A percentile compares a stretch with the other conserved stretches of the same genome.
Conservation (phyloP, 2,797 vertebrate genomes). For the Gallirallus australis region DNA sequence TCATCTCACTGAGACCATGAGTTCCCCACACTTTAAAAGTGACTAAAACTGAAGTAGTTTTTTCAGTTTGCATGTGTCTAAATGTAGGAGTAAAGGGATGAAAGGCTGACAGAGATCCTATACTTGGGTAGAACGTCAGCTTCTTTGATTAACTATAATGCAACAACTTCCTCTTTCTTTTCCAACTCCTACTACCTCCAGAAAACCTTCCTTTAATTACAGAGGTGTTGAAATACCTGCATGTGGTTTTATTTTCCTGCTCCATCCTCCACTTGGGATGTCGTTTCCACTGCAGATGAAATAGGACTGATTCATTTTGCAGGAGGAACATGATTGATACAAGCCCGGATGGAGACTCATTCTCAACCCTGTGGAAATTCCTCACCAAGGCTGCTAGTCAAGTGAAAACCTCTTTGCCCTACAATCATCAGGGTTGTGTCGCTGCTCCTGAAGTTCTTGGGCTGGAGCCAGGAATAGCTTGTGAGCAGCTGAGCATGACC, state of each 20-base stretch:
- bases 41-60: not conserved
- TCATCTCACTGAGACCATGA: not conserved
- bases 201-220: not conserved
- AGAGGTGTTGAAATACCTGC: not conserved
- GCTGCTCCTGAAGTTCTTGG: not conserved
- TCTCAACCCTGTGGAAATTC: constrained; percentile 31
- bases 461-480: not conserved
- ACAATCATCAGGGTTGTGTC: not conserved
- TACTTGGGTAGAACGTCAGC: not conserved
- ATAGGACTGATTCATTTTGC: constrained; percentile 29
- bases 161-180: not conserved
- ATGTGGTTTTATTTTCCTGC: not conserved
- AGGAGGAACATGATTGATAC: not conserved
- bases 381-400: not conserved
- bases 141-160: not conserved
- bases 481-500: not conserved
- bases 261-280: not conserved
- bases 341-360: constrained; percentile 5
- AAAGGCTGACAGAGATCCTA: not conserved
- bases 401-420: not conserved
- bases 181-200: not conserved
- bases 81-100: constrained; percentile 9
- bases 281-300: not conserved
- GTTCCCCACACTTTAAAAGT: not conserved
- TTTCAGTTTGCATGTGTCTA: not conserved